These are phyloP conservation scores for Lanius ludovicianus DNA, from an alignment of 2,113 vertebrate genomes.

Conservation along the genomic window DNA sequence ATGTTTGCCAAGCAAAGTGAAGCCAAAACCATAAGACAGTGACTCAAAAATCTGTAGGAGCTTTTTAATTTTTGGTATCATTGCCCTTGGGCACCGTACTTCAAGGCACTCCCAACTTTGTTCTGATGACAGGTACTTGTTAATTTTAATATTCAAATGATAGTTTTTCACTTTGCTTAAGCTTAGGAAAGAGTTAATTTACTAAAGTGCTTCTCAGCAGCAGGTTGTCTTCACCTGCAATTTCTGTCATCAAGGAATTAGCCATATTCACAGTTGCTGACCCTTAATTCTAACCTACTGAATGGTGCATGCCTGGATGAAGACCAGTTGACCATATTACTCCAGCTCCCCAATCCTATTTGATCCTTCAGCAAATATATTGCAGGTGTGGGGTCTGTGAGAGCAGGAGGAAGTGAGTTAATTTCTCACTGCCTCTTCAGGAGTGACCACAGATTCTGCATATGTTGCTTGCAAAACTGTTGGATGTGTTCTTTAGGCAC, in stretches of 20 bases:
- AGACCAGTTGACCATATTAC: conserved; percentile 73
- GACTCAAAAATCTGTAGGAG: not conserved
- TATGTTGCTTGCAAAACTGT: conserved; percentile 49
- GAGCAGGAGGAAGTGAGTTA: conserved; percentile 3
- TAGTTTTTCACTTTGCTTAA: conserved; percentile 65
- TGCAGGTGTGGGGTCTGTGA: conserved; percentile 69
- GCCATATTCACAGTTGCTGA: conserved; percentile 75
- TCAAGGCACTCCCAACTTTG: conserved; percentile 30
- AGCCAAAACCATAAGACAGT: not conserved
- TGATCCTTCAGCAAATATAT: conserved; percentile 63
- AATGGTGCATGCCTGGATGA: conserved; percentile 71
- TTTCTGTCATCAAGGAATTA: conserved; percentile 75
- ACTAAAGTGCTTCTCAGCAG: conserved; percentile 61
- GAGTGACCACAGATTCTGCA: conserved; percentile 30
- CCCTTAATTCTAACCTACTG: conserved; percentile 70
- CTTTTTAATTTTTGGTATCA: conserved; percentile 27
- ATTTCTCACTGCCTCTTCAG: conserved; percentile 52
- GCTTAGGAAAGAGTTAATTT: conserved; percentile 72
- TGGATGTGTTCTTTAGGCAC: not conserved
- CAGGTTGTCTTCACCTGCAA: conserved; percentile 74
- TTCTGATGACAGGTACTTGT: conserved; percentile 64
- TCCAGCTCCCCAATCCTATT: conserved; percentile 60
- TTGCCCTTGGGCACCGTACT: conserved; percentile 12
- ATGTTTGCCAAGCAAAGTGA: not conserved
- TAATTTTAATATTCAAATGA: conserved; percentile 65